Percentiles rank a stretch among this genome's conserved stretches.
These are phyloP conservation scores for Spinus pinus DNA, from an alignment of 2,797 vertebrate genomes.

Conservation along the genomic window DNA sequence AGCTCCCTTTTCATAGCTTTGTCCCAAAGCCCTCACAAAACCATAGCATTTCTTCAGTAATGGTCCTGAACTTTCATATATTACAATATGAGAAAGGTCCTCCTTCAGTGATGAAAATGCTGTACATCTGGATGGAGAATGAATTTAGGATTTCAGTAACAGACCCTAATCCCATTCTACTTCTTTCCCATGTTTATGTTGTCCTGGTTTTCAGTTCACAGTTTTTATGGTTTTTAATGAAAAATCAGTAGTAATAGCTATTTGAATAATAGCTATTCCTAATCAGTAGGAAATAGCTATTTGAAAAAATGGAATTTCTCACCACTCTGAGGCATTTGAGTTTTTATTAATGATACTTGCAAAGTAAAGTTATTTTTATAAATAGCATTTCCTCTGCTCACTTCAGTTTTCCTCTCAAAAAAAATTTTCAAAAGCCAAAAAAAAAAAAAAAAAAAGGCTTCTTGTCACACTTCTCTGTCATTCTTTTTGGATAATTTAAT, in stretches of 20 bases:
- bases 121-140: not conserved
- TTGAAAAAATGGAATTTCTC: not conserved
- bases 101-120: not conserved
- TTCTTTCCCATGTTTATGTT: not conserved
- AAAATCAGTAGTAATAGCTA: not conserved
- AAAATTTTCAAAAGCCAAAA: not conserved
- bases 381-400: not conserved
- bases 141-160: not conserved
- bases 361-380: not conserved
- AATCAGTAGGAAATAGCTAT: not conserved
- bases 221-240: not conserved
- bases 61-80: not conserved
- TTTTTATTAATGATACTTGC: not conserved
- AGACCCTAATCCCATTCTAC: not conserved
- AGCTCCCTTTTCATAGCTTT: not conserved
- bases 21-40: not conserved
- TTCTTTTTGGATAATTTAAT: not conserved
- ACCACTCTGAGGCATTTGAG: not conserved
- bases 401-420: rapidly evolving
- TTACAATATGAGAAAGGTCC: not conserved
- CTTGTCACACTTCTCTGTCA: not conserved
- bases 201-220: not conserved
- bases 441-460: not conserved
- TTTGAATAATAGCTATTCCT: too few species aligned
- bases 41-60: not conserved